Evolutionary conservation across 2,113 vertebrate species (phyloP), one percentile per base, ranked within the genome.

Genomic region (Brevimyrus niger): DNA sequence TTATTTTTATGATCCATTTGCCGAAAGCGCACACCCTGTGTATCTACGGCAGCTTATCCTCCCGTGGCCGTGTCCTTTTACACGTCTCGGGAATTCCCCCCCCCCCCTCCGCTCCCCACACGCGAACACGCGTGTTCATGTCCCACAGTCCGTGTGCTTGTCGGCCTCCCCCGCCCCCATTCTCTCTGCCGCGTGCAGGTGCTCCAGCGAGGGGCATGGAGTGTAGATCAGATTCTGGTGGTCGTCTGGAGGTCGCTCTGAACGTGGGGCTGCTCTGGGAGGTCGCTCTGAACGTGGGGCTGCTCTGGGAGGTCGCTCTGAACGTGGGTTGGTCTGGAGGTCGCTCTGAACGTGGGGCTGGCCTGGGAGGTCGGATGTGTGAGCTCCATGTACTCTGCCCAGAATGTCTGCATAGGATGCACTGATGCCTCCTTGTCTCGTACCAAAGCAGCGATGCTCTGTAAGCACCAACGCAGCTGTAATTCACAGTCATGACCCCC

Each of bases 401-500:
- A 2, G 4, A 44, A 44, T 82, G 38, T 10, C 76, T 19, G 80
- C 80, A 44, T 46, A 23, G 80, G 44, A 46, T 23, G 38, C 44
- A n/a, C 61, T 27, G 61, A 65, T 27, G 80, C 42, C 38, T 58
- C 55, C 55, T 58, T 58, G 53, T 58, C 55, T 23, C 7, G n/a
- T 27, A n/a, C 61, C 61, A 65, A 1, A 65, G n/a, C 61, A 11
- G 61, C n/a, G 9, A 65, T 27, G n/a, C n/a, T 31, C n/a, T 65
- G 9, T 65, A 31, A 65, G 42, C 80, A 44, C 19, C 80, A 23
- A 84, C 21, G 44, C 42, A 23, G 90, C 46, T 90, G 93, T 94
- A 95, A 95, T 96, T 96, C 95, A 94, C 94, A 93, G 90, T 89
- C 90, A 91, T 89, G 93, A 94, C 93, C 93, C 93, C 91, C 91